Base-by-base conservation (phyloP, 2,888 invertebrate species). In the Callimorpha dominula region DNA sequence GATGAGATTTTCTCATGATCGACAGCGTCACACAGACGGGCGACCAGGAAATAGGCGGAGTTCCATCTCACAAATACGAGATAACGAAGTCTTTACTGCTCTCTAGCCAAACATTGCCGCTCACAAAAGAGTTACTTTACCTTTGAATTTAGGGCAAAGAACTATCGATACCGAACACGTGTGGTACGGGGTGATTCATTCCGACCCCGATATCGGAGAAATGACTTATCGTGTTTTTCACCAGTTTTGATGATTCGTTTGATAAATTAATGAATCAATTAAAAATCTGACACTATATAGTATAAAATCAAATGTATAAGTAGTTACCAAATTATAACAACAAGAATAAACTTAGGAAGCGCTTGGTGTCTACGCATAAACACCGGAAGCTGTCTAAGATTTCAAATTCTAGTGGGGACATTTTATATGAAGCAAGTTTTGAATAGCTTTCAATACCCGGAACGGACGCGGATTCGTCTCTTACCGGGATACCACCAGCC, bases 1-100 rank as follows among this genome's bases (percentile, higher is more conserved):
- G 65, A 65, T 31, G 69, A 69, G 68, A 62, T 65, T 43, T 49
- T 20, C 49, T 69, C 63, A 63, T 20, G 69, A 60, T 60, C 77
- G 67, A 74, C 78, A 73, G 52, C 72, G 69, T 73, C 77, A 77
- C 72, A 50, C 65, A 67, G 64, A 68, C 67, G 77, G 70, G 78
- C 76, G 78, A 78, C 79, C 82, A 76, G 81, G 83, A 82, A 82
- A 82, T 82, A 82, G 82, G 82, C 82, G 82, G 82, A 82, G 82
- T 82, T 83, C 79, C 77, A 83, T 83, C 81, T 82, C 82, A 72
- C 65, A 66, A 76, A 81, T 77, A 74, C 75, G 81, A 83, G 83
- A 83, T 75, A 75, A 65, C 50, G 65, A 68, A 31, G 49, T 54
- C 67, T 72, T 60, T 60, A 49, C 49, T 49, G 68, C 50, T 68